Conservation (phyloP, 2,113 vertebrate genomes). For the Perca flavescens region DNA sequence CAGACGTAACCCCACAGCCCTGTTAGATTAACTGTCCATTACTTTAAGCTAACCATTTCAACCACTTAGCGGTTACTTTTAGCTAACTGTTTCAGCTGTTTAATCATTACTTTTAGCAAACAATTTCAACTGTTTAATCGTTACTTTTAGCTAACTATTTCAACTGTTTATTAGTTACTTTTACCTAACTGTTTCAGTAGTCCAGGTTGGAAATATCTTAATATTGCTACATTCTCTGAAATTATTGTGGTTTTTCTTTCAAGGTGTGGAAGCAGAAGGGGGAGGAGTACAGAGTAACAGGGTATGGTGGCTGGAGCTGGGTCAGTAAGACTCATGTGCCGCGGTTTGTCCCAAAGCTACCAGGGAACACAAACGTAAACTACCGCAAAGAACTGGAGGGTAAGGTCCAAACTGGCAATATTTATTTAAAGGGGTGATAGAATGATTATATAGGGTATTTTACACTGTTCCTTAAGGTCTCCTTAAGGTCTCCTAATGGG, state of each 20-base stretch:
- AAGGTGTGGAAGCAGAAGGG: constrained; percentile 99
- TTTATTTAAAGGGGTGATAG: too few relatives aligned
- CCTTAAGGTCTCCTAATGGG: too few relatives aligned
- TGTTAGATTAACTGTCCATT: too few relatives aligned
- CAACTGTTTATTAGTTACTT: too few relatives aligned
- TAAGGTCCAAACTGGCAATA: constrained; percentile 11
- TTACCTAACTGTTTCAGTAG: too few relatives aligned
- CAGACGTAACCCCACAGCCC: background rate
- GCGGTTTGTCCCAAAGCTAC: constrained; percentile 92
- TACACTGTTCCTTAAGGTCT: too few relatives aligned
- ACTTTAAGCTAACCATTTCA: background rate
- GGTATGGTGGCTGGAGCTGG: constrained; percentile 98
- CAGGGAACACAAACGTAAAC: constrained; percentile 97
- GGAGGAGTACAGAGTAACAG: constrained; percentile 97
- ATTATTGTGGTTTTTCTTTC: background rate
- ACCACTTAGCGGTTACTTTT: background rate
- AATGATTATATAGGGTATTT: too few relatives aligned
- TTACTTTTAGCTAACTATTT: too few relatives aligned
- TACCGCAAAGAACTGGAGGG: constrained; percentile 86
- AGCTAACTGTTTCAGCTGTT: background rate
- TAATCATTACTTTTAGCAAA: too few relatives aligned
- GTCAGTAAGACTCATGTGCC: constrained; percentile 95
- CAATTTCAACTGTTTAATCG: too few relatives aligned
- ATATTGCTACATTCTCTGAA: background rate
- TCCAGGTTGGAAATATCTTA: too few relatives aligned